Conservation (phyloP, 2,113 vertebrate genomes). For the Malurus cyaneus region DNA sequence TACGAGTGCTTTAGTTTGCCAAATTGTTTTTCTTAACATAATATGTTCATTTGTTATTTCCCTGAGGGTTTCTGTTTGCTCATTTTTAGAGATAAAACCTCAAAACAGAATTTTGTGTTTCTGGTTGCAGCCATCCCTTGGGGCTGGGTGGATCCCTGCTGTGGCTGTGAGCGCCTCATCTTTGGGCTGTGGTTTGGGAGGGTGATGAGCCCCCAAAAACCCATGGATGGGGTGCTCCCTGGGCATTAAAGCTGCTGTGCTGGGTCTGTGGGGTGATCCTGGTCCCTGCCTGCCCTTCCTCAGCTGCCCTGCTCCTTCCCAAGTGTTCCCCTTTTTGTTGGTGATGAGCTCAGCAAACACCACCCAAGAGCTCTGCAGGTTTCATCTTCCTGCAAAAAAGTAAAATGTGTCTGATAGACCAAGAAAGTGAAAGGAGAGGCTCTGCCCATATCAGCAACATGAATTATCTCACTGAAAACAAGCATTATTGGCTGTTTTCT, state of each 20-base stretch:
- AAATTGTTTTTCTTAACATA: neutral
- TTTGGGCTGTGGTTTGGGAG: neutral
- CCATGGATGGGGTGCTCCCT: too few relatives aligned
- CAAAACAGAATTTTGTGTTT: neutral
- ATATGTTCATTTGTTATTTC: neutral
- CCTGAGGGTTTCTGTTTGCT: neutral
- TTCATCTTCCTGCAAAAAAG: neutral
- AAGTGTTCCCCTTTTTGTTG: neutral
- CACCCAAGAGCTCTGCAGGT: neutral
- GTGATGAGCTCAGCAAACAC: neutral
- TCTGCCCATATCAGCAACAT: accelerated
- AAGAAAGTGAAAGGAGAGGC: neutral
- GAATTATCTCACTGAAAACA: neutral
- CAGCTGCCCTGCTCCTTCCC: neutral
- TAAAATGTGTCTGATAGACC: neutral
- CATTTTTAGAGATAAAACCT: neutral
- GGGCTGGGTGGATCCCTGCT: neutral
- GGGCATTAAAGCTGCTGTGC: neutral
- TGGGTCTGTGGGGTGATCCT: accelerated
- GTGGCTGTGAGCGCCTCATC: accelerated
- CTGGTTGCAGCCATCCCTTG: neutral
- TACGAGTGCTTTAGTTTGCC: neutral
- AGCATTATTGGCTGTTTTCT: neutral
- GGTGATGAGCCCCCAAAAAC: neutral
- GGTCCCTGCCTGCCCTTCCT: neutral